Evolutionary conservation across 2,797 vertebrate genomes (phyloP).

Genomic region (Echiichthys vipera): DNA sequence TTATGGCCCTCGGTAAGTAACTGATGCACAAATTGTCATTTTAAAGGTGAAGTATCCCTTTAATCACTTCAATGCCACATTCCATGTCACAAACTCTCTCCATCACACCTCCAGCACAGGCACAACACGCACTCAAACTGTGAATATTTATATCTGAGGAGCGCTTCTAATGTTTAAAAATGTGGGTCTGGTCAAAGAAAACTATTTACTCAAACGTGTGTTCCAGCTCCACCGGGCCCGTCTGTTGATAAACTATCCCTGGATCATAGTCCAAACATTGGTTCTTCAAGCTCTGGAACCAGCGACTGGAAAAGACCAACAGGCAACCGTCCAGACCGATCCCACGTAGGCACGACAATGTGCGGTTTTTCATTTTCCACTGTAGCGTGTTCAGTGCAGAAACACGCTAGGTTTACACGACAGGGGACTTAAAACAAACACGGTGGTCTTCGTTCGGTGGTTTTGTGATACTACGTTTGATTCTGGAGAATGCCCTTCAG

Average conservation of each 20-base stretch:
- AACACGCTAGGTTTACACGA: slow-evolving; percentile 60
- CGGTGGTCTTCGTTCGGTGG: slow-evolving; percentile 48
- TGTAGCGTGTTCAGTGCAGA: slow-evolving; percentile 30
- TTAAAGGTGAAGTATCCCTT: too few species aligned
- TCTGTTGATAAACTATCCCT: slow-evolving; percentile 75
- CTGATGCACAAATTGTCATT: too few species aligned
- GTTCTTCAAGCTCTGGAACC: slow-evolving; percentile 58
- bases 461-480: slow-evolving; percentile 42
- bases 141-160: slow-evolving; percentile 51
- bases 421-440: slow-evolving; percentile 70
- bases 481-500: slow-evolving; percentile 27
- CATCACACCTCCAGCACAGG: slow-evolving; percentile 31
- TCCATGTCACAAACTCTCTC: slow-evolving; percentile 27
- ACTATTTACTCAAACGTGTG: slow-evolving; percentile 73
- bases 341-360: slow-evolving; percentile 47
- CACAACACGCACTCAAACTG: slow-evolving; percentile 40
- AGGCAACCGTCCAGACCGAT: slow-evolving; percentile 57
- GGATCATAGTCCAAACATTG: slow-evolving; percentile 76
- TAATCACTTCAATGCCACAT: slow-evolving; percentile 3
- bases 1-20: too few species aligned
- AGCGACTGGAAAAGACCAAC: slow-evolving; percentile 57
- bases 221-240: slow-evolving; percentile 46
- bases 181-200: slow-evolving; percentile 66
- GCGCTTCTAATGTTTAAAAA: slow-evolving; percentile 62
- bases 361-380: slow-evolving; percentile 55